A percentile compares a stretch with the other conserved stretches of the same genome.
Conservation (phyloP, 2,113 vertebrate genomes). For the Neopipo cinnamomea region DNA sequence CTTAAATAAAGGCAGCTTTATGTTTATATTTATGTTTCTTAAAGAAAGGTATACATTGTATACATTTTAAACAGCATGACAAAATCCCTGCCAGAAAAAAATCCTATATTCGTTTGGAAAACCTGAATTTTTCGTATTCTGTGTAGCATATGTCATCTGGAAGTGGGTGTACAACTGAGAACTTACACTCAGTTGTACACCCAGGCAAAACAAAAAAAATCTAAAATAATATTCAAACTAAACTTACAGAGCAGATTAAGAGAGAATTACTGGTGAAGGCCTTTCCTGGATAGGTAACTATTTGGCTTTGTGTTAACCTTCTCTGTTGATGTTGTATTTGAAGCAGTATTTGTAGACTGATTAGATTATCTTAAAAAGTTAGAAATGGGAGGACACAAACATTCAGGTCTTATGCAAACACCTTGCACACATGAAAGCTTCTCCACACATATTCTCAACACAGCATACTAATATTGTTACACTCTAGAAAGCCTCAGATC, state of each 20-base stretch:
- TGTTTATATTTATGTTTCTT: not conserved
- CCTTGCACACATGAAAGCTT: not conserved
- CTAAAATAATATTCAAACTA: not conserved
- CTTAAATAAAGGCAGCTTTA: not conserved
- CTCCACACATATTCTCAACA: not conserved
- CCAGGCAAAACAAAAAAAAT: not conserved
- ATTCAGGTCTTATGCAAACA: not conserved
- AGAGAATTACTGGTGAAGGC: not conserved
- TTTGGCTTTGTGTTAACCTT: not conserved
- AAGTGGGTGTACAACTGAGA: not conserved
- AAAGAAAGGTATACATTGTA: not conserved
- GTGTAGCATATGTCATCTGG: not conserved
- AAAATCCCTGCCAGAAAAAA: not conserved
- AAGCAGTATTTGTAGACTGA: not conserved
- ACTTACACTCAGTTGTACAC: not conserved
- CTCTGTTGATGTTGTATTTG: not conserved
- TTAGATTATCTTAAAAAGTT: not conserved
- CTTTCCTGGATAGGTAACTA: not conserved
- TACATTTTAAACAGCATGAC: not conserved
- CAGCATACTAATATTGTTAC: not conserved
- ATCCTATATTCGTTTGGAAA: not conserved
- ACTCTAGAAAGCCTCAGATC: not conserved
- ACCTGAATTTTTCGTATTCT: not conserved
- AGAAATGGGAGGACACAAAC: not conserved
- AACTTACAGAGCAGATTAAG: not conserved